Evolutionary conservation across 1,140 invertebrate species (phyloP).

Genomic region (Lordiphosa mommai): DNA sequence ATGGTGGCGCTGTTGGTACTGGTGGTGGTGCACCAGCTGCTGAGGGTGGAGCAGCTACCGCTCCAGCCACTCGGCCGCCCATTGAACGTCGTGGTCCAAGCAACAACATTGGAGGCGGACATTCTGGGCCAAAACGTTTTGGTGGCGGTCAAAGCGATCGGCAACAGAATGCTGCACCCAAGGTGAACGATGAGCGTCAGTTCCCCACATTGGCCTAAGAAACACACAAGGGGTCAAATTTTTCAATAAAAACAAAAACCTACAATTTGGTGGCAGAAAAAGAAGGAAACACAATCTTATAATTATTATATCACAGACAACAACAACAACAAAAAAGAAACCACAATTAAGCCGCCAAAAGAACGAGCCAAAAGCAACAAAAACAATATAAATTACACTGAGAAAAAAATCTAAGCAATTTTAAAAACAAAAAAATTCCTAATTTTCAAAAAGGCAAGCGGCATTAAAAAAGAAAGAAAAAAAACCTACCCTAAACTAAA

Average conservation of each 20-base stretch:
- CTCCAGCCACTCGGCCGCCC: constrained; percentile 51
- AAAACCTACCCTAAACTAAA: background rate
- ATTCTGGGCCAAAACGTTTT: constrained; percentile 53
- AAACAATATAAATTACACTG: constrained; percentile 44
- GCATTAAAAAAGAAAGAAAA: constrained; percentile 1
- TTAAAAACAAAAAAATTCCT: constrained; percentile 12
- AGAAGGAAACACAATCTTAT: constrained; percentile 38
- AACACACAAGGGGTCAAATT: constrained; percentile 8
- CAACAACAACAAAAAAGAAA: constrained; percentile 13
- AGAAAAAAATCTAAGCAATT: constrained; percentile 49
- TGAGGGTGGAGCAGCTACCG: constrained; percentile 33
- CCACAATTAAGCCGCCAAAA: constrained; percentile 40
- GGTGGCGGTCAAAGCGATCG: constrained; percentile 53
- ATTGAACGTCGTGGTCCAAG: constrained; percentile 45
- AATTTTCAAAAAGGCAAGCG: background rate
- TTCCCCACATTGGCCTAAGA: constrained; percentile 91
- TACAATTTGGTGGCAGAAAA: constrained; percentile 18
- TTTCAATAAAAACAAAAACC: constrained; percentile 1
- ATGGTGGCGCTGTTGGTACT: constrained; percentile 61
- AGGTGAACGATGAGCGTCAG: constrained; percentile 96
- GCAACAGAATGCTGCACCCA: constrained; percentile 85
- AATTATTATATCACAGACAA: constrained; percentile 40
- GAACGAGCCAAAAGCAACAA: constrained; percentile 68
- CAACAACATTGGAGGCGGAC: constrained; percentile 28
- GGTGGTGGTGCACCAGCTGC: constrained; percentile 72